Conservation (phyloP, 2,113 vertebrate species). For the Dryoscopus gambensis region DNA sequence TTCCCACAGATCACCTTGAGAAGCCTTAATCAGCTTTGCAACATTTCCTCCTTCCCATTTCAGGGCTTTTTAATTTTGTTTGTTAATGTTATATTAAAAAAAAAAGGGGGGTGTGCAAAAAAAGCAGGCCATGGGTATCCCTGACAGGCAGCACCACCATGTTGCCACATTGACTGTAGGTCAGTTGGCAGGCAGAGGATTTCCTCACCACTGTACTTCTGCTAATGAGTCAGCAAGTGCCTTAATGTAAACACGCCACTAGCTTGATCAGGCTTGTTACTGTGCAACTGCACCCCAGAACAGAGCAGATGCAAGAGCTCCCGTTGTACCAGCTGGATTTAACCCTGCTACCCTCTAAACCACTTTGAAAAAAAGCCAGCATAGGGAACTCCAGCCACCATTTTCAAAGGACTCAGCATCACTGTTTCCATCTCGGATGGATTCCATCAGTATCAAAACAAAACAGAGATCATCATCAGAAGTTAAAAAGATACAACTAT, state of each 20-base stretch:
- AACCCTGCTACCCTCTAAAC: not conserved
- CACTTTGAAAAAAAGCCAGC: not conserved
- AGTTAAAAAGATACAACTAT: not conserved
- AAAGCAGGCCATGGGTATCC: not conserved
- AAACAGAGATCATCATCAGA: not conserved
- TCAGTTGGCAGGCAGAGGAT: not conserved
- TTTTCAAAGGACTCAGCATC: not conserved
- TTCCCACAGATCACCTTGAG: not conserved
- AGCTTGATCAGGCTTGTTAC: not conserved
- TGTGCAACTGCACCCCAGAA: not conserved
- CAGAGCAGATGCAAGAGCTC: constrained; percentile 8
- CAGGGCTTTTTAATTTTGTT: not conserved
- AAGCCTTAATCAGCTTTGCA: not conserved
- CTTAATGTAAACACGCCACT: not conserved
- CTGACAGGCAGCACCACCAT: not conserved
- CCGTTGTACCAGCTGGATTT: not conserved
- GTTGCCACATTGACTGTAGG: not conserved
- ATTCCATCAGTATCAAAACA: not conserved
- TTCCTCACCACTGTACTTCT: not conserved
- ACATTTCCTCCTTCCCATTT: not conserved
- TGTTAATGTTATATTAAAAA: not conserved
- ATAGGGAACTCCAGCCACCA: not conserved
- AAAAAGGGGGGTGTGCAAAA: too few relatives aligned
- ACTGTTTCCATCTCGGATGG: fast-evolving
- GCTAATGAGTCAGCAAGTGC: constrained; percentile 19